Base-by-base conservation (phyloP, 2,888 invertebrate genomes). In the Tipula vernalis region DNA sequence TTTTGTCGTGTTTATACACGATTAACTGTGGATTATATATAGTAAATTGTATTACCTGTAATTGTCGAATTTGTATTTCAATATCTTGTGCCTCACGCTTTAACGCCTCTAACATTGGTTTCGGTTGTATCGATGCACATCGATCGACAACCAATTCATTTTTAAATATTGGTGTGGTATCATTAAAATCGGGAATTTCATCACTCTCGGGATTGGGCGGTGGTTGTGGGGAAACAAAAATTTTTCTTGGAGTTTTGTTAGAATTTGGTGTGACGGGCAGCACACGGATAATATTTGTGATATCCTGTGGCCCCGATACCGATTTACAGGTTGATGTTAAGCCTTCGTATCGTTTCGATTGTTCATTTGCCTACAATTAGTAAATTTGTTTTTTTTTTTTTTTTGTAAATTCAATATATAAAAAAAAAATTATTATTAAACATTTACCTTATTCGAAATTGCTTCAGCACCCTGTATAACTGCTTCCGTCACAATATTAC, bases 401-500 rank as follows among this genome's bases (percentile, higher is more conserved):
- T 28, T 28, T 28, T n/a, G n/a, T n/a, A n/a, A n/a, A n/a, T n/a
- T n/a, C n/a, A n/a, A n/a, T n/a, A n/a, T n/a, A n/a, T n/a, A n/a
- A n/a, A n/a, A n/a, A n/a, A n/a, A n/a, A 28, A 28, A 28, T 2
- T 1, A 28, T 28, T 28, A 28, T 28, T 28, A 28, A 28, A 28
- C 28, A 28, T 28, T 93, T 93, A 97, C 97, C 94, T 96, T 96
- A 89, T 94, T 94, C 88, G 96, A 94, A 89, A 98, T 94, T 89
- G 97, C 94, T 92, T 96, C 95, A 87, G 97, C 96, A 89, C 97
- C 96, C 91, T 97, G 97, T 89, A 96, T 94, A 90, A 98, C 95
- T 36, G 98, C 96, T 88, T 98, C 97, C 89, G 97, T 95, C 89
- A 98, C 94, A 87, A 97, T 96, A 89, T 95, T 93, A 91, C 97